phyloP scores from a whole-genome alignment of 2,888 invertebrate genomes.

The Agrotis exclamationis region DNA sequence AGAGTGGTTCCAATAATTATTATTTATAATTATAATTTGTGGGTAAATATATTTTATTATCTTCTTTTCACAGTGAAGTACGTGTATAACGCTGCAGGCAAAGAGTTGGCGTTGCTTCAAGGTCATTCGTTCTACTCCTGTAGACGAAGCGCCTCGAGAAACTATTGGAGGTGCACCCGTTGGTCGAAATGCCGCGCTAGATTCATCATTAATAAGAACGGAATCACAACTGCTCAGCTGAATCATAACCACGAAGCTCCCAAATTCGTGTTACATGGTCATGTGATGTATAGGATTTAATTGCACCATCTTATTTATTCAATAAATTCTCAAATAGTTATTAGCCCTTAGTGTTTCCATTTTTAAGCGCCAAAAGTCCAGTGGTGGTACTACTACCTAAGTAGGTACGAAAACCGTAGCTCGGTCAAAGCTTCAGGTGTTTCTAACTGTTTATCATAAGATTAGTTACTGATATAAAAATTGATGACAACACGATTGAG shows the following conservation, averaged over 20 bases:
- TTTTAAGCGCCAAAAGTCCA: too few species aligned
- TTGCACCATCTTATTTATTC: too few species aligned
- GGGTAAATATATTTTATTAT: neutral
- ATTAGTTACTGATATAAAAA: too few species aligned
- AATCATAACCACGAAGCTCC: neutral
- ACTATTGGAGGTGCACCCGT: neutral
- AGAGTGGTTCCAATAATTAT: too few species aligned
- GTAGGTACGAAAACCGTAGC: too few species aligned
- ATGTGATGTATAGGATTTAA: neutral
- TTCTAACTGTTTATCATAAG: too few species aligned
- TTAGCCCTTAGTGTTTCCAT: too few species aligned
- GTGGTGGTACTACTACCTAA: too few species aligned
- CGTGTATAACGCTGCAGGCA: conserved; percentile 23
- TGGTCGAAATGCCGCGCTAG: conserved; percentile 7
- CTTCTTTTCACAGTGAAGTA: conserved; percentile 20
- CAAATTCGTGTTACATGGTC: neutral
- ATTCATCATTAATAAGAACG: neutral
- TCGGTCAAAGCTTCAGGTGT: too few species aligned
- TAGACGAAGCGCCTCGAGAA: conserved; percentile 2
- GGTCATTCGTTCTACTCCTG: conserved; percentile 28
- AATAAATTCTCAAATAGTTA: too few species aligned
- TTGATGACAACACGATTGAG: too few species aligned
- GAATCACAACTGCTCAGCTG: neutral
- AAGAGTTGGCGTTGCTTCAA: conserved; percentile 29
- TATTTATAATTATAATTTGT: too few species aligned